Evolutionary conservation across 2,888 invertebrate genomes (phyloP).

Genomic region (Drosophila pegasa): DNA sequence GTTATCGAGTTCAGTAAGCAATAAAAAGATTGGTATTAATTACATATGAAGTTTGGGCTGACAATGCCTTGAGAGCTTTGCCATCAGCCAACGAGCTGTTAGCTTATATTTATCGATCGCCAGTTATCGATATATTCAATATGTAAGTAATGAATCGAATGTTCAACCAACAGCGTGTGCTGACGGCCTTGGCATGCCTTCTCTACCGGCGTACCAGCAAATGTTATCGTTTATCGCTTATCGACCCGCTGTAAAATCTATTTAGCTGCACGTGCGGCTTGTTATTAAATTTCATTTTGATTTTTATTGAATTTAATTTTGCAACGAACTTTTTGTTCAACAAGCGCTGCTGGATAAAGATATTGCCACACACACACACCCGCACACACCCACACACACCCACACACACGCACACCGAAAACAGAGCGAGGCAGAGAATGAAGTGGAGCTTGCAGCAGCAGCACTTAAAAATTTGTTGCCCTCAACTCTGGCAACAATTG

Average conservation of each 20-base stretch:
- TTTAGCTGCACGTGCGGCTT: slow-evolving; percentile 13
- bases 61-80: too few relatives aligned
- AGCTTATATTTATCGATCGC: not conserved
- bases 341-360: slow-evolving; percentile 6
- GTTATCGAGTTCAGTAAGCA: not conserved
- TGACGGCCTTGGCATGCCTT: not conserved
- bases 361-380: not conserved
- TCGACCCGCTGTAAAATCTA: not conserved
- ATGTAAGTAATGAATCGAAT: not conserved
- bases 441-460: slow-evolving; percentile 22
- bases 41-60: not conserved
- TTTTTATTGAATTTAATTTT: slow-evolving; percentile 47
- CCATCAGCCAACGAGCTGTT: not conserved
- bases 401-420: slow-evolving; percentile 1
- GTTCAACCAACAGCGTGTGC: not conserved
- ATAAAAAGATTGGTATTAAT: too few relatives aligned
- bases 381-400: not conserved
- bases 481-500: slow-evolving; percentile 71
- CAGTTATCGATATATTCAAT: not conserved
- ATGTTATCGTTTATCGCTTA: slow-evolving; percentile 12
- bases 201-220: not conserved
- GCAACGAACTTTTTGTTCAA: slow-evolving; percentile 7
- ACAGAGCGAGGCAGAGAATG: slow-evolving; percentile 12
- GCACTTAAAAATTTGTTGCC: slow-evolving; percentile 57
- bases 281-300: slow-evolving; percentile 53